Evolutionary conservation across 2,888 invertebrate species (phyloP).

Genomic region (Branchipolynoe longqiensis): DNA sequence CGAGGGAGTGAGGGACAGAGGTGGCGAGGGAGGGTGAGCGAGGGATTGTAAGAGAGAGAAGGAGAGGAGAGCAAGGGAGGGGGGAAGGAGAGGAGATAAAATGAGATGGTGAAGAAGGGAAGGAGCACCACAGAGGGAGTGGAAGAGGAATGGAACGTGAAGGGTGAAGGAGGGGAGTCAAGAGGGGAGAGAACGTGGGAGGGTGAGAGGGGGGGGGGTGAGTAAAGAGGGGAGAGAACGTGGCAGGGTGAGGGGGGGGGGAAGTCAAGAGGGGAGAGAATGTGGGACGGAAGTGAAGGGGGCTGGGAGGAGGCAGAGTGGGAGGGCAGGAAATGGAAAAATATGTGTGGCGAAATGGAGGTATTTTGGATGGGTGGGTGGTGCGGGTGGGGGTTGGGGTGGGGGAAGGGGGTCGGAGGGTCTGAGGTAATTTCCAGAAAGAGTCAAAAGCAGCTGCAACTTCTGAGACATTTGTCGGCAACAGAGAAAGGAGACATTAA

Average conservation of each 20-base stretch:
- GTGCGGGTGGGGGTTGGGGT: no score
- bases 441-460: no score
- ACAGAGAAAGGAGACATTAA: no score
- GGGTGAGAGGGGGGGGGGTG: not conserved
- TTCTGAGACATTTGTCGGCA: no score
- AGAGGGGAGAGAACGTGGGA: no score
- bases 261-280: not conserved
- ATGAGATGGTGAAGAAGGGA: not conserved
- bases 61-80: constrained; percentile 10
- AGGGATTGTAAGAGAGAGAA: not conserved
- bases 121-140: not conserved
- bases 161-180: not conserved
- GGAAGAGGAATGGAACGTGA: not conserved
- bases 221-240: not conserved
- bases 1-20: no score
- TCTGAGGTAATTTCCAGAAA: no score
- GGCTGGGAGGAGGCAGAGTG: not conserved
- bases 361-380: no score
- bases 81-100: no score
- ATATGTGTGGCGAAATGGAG: not conserved
- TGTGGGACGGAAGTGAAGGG: not conserved
- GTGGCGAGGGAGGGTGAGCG: no score
- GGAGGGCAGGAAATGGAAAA: constrained; percentile 4
- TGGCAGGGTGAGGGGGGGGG: not conserved
- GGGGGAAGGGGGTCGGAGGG: no score